Base-by-base conservation (phyloP, 2,113 vertebrate genomes). In the Bombycilla garrulus region DNA sequence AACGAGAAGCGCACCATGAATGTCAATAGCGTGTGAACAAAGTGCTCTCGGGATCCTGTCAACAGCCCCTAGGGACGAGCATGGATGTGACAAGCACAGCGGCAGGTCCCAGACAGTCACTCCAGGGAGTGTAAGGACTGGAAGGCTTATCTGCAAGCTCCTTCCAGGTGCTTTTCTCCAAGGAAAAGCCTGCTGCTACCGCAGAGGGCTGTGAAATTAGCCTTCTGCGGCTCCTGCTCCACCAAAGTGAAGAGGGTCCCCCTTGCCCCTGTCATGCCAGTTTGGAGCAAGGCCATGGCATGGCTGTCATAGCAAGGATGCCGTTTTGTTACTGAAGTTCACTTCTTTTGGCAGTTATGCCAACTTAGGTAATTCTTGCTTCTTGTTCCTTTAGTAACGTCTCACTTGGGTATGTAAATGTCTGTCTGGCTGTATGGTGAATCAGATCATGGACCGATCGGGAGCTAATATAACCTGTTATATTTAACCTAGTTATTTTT, bases 21-120 rank as follows among this genome's bases (percentile, higher is more conserved):
- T 93, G 87, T 90, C 93, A 93, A 87, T 42, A 67, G 60, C 1
- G 45, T 88, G 74, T 44, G 80, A 94, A 73, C 73, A 70, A 91
- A 90, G 67, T 71, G 85, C 67, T 92, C 82, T 85, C 3, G 0
- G 47, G 62, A 58, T 82, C 71, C 85, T 94, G 94, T 94, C 93
- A 94, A 5, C 88, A 92, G 73, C 38, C 85, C 84, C 90, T 66
- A 0, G 1, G 62, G 74, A 88, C 10, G 1, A 77, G 66, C 10
- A 33, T 0, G 25, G 23, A 22, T 23, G 48, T 79, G 92, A 76
- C 2, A 6, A 79, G 78, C 45, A 54, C 54, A 9, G 16, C 4
- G 2, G 76, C 92, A 86, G 76, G 54, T 65, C 80, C 1, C 2
- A 76, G 57, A 6, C 53, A 51, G 44, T 51, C 6, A 0, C 53